phyloP scores from a whole-genome alignment of 2,113 vertebrate species.

The Phyllopteryx taeniolatus region DNA sequence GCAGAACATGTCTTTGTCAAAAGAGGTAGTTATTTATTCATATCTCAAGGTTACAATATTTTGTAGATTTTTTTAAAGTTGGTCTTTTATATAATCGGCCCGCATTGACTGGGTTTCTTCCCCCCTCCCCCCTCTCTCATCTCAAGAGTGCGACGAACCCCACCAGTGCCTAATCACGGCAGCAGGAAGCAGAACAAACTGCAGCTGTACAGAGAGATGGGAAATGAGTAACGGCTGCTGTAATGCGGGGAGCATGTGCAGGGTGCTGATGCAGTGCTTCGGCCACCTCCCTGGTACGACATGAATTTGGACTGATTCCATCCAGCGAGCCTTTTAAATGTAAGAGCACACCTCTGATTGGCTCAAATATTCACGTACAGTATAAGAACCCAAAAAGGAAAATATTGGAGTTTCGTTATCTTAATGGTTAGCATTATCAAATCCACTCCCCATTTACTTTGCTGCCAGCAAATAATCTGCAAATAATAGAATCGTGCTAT shows the following conservation, averaged over 20 bases:
- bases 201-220: conserved; percentile 37
- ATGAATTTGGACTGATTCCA: conserved; percentile 18
- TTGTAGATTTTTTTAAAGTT: conserved; percentile 11
- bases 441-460: neutral
- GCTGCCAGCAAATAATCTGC: neutral
- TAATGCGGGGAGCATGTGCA: conserved; percentile 38
- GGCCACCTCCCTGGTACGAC: conserved; percentile 2
- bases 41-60: neutral
- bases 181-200: conserved; percentile 29
- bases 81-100: neutral
- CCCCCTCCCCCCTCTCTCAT: fast-evolving
- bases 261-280: conserved; percentile 27
- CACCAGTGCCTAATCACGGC: conserved; percentile 50
- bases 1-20: neutral
- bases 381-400: neutral
- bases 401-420: neutral
- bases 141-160: conserved; percentile 22
- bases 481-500: neutral
- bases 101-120: neutral
- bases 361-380: conserved; percentile 6
- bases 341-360: conserved; percentile 16
- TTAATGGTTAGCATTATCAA: neutral
- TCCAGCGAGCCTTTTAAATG: conserved; percentile 8
- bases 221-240: conserved; percentile 44
- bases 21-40: neutral